Conservation (phyloP, 1,140 invertebrate genomes). For the Diprion similis region DNA sequence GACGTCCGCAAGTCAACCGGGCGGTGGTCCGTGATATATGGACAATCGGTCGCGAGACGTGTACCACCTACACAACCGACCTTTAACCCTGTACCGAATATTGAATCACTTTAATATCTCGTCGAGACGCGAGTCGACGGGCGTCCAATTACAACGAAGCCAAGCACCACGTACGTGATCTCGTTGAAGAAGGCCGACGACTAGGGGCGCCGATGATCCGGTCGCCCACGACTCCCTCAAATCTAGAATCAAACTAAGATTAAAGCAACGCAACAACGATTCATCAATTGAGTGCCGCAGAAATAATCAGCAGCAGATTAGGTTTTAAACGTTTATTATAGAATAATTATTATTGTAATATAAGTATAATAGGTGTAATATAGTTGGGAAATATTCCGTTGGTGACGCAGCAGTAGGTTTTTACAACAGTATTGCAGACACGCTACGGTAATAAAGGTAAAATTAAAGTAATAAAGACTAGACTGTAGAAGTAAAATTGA, state of each 20-base stretch:
- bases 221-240: not conserved
- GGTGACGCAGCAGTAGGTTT: too few relatives aligned
- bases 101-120: slow-evolving; percentile 47
- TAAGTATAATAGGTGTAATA: too few relatives aligned
- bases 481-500: too few relatives aligned
- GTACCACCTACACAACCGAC: slow-evolving; percentile 42
- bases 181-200: not conserved
- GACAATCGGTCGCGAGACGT: slow-evolving; percentile 34
- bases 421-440: too few relatives aligned
- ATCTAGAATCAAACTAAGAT: not conserved
- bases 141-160: not conserved
- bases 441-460: too few relatives aligned
- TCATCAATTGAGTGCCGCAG: not conserved
- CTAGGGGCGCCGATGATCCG: not conserved
- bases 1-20: slow-evolving; percentile 29
- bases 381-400: too few relatives aligned
- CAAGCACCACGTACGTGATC: not conserved
- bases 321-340: too few relatives aligned
- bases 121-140: slow-evolving; percentile 27
- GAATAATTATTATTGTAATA: too few relatives aligned
- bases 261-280: not conserved
- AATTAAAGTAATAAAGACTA: too few relatives aligned
- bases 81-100: slow-evolving; percentile 39
- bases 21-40: slow-evolving; percentile 40
- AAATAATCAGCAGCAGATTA: too few relatives aligned